Base-by-base conservation (phyloP, 1,140 invertebrate species). In the Harpegnathos saltator region DNA sequence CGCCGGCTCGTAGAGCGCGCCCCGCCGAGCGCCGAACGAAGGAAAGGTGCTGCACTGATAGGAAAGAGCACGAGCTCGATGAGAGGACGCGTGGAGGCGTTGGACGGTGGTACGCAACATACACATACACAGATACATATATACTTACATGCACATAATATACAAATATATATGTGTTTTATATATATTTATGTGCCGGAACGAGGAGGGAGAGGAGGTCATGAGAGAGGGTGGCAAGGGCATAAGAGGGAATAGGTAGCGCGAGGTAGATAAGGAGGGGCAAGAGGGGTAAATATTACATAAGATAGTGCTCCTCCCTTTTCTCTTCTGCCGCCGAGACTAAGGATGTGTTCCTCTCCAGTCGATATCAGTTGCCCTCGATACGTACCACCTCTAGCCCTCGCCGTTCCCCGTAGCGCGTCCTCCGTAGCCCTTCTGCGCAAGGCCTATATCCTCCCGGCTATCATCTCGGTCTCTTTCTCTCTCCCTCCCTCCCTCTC, bases 251-350 rank as follows among this genome's bases (percentile, higher is more conserved):
- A 80, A 71, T 80, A 61, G 56, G 59, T 74, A 68, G 81, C 22
- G 26, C 22, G 22, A 84, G 81, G 82, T 86, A 58, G 75, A 90
- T 85, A 83, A 84, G 85, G 66, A 82, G 84, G n/a, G n/a, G 73
- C 71, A 85, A 84, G 84, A 85, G 87, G 85, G 85, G 89, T 92
- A 92, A 92, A 92, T 92, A 91, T 92, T 92, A 91, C 90, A 92
- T 92, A 91, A 92, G 91, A 92, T 89, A 90, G 88, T 82, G 85
- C 82, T 73, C 82, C 85, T 91, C 85, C 84, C 85, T 91, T 89
- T 91, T 90, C 89, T 91, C 87, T 89, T 85, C 87, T 48, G 72
- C 71, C 82, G 54, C 66, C 63, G 75, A 91, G 78, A 85, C 84
- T 77, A 68, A 75, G 78, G 83, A 91, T 90, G 89, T 91, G 86